A percentile compares a stretch with the other conserved stretches of the same genome.
Evolutionary conservation across 2,888 invertebrate genomes (phyloP).

Genomic region (Camptogramma bilineatum): DNA sequence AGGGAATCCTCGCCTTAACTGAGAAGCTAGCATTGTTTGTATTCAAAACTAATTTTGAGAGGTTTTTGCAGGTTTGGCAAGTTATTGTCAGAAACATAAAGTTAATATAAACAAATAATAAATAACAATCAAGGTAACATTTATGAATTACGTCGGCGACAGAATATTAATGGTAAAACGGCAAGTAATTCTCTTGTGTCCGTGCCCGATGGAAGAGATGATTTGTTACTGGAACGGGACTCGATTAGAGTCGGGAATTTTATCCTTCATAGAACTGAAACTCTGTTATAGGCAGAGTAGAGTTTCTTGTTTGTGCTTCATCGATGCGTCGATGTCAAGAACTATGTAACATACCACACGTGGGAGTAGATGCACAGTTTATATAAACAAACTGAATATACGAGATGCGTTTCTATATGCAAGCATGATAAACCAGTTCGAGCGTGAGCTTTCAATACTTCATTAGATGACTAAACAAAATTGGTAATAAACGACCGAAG

Average conservation of each 20-base stretch:
- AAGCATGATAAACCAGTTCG: constrained; percentile 25
- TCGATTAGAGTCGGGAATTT: constrained; percentile 50
- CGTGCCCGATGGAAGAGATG: constrained; percentile 62
- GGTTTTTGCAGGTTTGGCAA: neutral
- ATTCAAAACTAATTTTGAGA: neutral
- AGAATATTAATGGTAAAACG: constrained; percentile 56
- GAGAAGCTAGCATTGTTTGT: neutral
- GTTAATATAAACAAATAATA: constrained; percentile 50
- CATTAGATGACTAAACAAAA: constrained; percentile 79
- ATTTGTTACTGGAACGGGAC: constrained; percentile 68
- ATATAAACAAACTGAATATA: neutral
- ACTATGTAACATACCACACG: neutral
- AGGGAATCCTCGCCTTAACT: neutral
- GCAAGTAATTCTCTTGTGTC: constrained; percentile 57
- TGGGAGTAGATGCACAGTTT: neutral
- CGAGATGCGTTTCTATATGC: constrained; percentile 13
- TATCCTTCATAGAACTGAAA: constrained; percentile 7
- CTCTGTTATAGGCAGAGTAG: neutral
- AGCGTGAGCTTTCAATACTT: constrained; percentile 71
- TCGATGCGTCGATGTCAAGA: constrained; percentile 10
- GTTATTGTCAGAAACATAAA: neutral
- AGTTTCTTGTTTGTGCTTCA: neutral
- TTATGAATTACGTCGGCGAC: constrained; percentile 54
- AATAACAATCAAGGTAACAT: constrained; percentile 57
- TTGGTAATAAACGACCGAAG: constrained; percentile 65